Base-by-base conservation (phyloP, 2,888 invertebrate genomes). In the Latheticus oryzae region DNA sequence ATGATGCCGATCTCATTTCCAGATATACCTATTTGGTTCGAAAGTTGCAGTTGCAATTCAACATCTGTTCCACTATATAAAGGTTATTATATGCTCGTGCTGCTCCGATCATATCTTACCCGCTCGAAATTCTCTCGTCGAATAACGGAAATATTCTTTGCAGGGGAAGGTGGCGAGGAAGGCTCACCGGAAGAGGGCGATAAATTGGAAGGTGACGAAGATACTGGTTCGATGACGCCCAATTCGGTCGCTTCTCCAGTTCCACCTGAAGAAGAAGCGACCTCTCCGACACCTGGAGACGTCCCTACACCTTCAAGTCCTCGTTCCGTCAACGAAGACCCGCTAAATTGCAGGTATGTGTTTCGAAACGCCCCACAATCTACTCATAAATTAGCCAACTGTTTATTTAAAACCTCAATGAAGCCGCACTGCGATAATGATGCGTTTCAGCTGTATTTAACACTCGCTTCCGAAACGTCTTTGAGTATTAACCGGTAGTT, bases 121-220 rank as follows among this genome's bases (percentile, higher is more conserved):
- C 17, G 23, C 16, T 43, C 16, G 45, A 43, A 42, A 42, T 45
- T 38, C 16, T 40, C 17, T 16, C 13, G 9, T 15, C 30, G 21
- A 38, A 35, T 48, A 48, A 48, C 26, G 45, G 45, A 15, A 23
- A 35, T 35, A 8, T 16, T 58, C 64, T 59, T 61, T 73, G 1
- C 77, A 85, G 85, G 85, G 84, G 85, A 85, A 79, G 82, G 81
- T 32, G 81, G 80, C 58, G 81, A 80, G 62, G 80, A 80, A 63
- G 79, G 78, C 13, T 76, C 77, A 16, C 75, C 78, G 5, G 79
- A 79, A 59, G 79, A 79, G 60, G 78, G 76, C 16, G 80, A 80
- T 52, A 79, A 78, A 59, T 60, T 77, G 45, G 79, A 79, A 42
- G 80, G 78, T 19, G 80, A 80, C 63, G 80, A 80, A 40, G 78